Base-by-base conservation (phyloP, 2,888 invertebrate species). In the Margaritifera margaritifera region DNA sequence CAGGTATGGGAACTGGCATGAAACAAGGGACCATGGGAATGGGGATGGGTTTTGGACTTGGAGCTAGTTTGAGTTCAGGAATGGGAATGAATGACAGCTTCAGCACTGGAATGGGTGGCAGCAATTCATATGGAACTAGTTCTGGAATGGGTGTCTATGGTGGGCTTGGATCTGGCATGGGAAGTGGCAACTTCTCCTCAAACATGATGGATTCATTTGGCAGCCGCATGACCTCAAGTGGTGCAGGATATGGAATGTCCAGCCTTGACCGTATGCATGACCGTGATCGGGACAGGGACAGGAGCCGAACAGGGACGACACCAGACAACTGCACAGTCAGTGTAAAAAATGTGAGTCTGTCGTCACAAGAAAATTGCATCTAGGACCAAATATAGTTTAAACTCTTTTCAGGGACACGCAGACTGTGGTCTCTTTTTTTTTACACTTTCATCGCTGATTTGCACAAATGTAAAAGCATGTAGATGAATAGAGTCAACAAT, bases 311-410 rank as follows among this genome's bases (percentile, higher is more conserved):
- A 55, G 62, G 74, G 50, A 84, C 85, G 19, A 79, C 84, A 25
- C 81, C 83, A 31, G 87, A 87, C 66, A 84, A 81, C 71, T 83
- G 85, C 78, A 93, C 93, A 5, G 92, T 94, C 79, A 90, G 94
- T 68, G 93, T 94, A 70, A 93, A 93, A 89, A 94, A 94, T 91
- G 94, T 94, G 90, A 91, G 92, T n/a, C n/a, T n/a, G n/a, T 31
- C 25, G 8, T 24, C 22, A 15, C 53, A 24, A 1, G 2, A 42
- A 42, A 42, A 42, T 11, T 11, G 15, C 42, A 6, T 31, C 31
- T 4, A 2, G 3, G 15, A 15, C 15, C 42, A 42, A 11, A 42
- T 42, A 15, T 15, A 42, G n/a, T n/a, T n/a, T n/a, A n/a, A n/a
- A 31, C 8, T 2, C 31, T 31, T 31, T 31, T 31, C 31, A 8